A percentile compares a stretch with the other conserved stretches of the same genome.
These are phyloP conservation scores for Antheraea pernyi DNA, from an alignment of 1,140 invertebrate species.

Conservation along the genomic window DNA sequence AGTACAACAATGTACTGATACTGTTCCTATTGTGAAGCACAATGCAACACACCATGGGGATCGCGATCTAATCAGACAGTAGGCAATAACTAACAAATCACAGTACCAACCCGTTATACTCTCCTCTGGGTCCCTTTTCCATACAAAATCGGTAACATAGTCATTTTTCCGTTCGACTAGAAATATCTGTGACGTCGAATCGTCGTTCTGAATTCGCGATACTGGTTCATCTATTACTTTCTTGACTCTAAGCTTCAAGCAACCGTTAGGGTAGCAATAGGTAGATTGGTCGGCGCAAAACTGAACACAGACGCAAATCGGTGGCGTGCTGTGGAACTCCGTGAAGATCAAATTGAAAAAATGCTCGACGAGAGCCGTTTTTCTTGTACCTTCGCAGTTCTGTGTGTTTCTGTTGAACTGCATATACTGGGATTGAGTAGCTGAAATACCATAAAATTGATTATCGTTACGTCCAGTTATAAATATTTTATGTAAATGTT, in stretches of 20 bases:
- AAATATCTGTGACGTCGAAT: slow-evolving; percentile 19
- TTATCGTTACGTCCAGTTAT: too few relatives aligned
- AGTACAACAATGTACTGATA: too few relatives aligned
- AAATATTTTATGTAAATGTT: too few relatives aligned
- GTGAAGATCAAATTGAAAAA: slow-evolving; percentile 63
- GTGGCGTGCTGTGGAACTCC: slow-evolving; percentile 52
- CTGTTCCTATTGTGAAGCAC: too few relatives aligned
- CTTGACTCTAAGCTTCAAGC: slow-evolving; percentile 40
- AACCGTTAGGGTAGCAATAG: slow-evolving; percentile 69
- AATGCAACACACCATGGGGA: too few relatives aligned
- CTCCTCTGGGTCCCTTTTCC: not conserved
- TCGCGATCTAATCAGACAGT: too few relatives aligned
- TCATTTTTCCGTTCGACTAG: slow-evolving; percentile 37
- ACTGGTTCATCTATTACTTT: slow-evolving; percentile 18
- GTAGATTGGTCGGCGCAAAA: slow-evolving; percentile 55
- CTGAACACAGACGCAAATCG: slow-evolving; percentile 59
- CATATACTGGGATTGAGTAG: not conserved
- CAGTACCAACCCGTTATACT: not conserved
- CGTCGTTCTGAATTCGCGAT: slow-evolving; percentile 26
- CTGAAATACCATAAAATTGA: not conserved
- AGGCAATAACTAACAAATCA: too few relatives aligned
- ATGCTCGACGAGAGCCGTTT: slow-evolving; percentile 47
- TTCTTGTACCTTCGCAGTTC: slow-evolving; percentile 25
- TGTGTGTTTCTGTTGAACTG: not conserved
- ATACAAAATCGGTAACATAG: not conserved